phyloP scores from a whole-genome alignment of 2,797 vertebrate genomes.

The Schizopygopsis pylzovi region DNA sequence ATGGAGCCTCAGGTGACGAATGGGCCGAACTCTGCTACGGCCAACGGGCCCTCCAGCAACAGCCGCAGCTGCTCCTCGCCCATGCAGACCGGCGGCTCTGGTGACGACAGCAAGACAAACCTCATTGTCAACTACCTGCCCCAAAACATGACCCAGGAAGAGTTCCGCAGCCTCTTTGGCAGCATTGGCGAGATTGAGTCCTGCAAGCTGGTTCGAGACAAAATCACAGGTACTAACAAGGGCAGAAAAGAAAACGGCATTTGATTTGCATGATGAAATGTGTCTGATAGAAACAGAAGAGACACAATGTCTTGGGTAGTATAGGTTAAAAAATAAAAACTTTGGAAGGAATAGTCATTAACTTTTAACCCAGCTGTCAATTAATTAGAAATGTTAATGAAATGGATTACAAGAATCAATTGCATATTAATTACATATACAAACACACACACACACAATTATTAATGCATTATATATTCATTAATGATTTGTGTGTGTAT shows the following conservation, averaged over 20 bases:
- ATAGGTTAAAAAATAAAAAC: conserved; percentile 11
- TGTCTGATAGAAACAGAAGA: neutral
- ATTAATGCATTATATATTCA: neutral
- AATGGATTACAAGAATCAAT: neutral
- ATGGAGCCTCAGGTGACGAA: conserved; percentile 99
- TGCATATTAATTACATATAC: too few species aligned
- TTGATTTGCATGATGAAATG: neutral
- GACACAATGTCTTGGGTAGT: conserved; percentile 8
- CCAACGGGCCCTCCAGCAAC: conserved; percentile 97
- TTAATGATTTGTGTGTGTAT: neutral
- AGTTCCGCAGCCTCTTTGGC: conserved; percentile 99
- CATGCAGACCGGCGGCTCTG: conserved; percentile 95
- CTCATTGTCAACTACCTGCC: conserved; percentile 99
- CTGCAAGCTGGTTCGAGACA: conserved; percentile 99
- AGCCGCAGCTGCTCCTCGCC: conserved; percentile 98
- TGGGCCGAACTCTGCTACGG: conserved; percentile 94
- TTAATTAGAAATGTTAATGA: conserved; percentile 1
- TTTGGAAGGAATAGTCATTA: neutral
- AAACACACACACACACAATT: neutral
- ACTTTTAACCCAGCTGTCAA: conserved; percentile 1
- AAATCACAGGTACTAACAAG: conserved; percentile 93
- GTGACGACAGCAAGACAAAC: conserved; percentile 99
- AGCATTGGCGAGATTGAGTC: conserved; percentile 99
- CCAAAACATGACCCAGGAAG: conserved; percentile 99
- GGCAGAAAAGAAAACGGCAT: neutral